These are phyloP conservation scores for Metalampra italica DNA, from an alignment of 2,888 invertebrate species.

Conservation along the genomic window DNA sequence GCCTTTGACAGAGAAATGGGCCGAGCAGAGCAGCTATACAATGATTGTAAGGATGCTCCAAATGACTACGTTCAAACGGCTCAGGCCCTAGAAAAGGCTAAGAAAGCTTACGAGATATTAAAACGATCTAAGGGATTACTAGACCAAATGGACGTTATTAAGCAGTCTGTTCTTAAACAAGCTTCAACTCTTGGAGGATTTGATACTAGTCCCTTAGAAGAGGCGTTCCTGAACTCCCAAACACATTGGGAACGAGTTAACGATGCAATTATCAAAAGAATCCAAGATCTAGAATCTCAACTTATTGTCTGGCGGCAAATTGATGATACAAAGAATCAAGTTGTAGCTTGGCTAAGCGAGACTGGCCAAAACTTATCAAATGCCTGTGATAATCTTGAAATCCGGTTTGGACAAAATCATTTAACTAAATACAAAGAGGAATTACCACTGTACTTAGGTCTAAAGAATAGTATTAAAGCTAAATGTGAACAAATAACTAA, in stretches of 20 bases:
- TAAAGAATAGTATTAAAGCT: slow-evolving; percentile 86
- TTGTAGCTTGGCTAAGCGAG: slow-evolving; percentile 90
- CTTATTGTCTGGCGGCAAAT: slow-evolving; percentile 96
- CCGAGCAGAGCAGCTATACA: slow-evolving; percentile 82
- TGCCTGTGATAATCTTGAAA: slow-evolving; percentile 88
- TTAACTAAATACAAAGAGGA: slow-evolving; percentile 92
- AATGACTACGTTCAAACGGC: slow-evolving; percentile 86
- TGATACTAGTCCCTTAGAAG: slow-evolving; percentile 77
- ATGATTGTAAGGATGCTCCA: slow-evolving; percentile 81
- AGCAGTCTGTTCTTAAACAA: slow-evolving; percentile 84
- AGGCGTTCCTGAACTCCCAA: slow-evolving; percentile 81
- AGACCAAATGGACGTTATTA: slow-evolving; percentile 88
- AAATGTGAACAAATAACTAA: slow-evolving; percentile 89
- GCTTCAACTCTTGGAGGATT: slow-evolving; percentile 83
- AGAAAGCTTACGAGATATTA: slow-evolving; percentile 85
- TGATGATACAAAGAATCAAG: slow-evolving; percentile 89
- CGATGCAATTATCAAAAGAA: slow-evolving; percentile 84
- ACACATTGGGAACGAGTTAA: slow-evolving; percentile 84
- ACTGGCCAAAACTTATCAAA: slow-evolving; percentile 87
- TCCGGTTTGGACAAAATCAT: slow-evolving; percentile 87
- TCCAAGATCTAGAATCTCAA: slow-evolving; percentile 91
- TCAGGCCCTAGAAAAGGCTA: slow-evolving; percentile 84
- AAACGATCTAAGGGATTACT: slow-evolving; percentile 86
- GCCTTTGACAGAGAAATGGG: slow-evolving; percentile 84
- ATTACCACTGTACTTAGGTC: slow-evolving; percentile 85